A percentile compares a stretch with the other conserved stretches of the same genome.
phyloP scores from a whole-genome alignment of 2,888 invertebrate species.

The Leucozona laternaria region DNA sequence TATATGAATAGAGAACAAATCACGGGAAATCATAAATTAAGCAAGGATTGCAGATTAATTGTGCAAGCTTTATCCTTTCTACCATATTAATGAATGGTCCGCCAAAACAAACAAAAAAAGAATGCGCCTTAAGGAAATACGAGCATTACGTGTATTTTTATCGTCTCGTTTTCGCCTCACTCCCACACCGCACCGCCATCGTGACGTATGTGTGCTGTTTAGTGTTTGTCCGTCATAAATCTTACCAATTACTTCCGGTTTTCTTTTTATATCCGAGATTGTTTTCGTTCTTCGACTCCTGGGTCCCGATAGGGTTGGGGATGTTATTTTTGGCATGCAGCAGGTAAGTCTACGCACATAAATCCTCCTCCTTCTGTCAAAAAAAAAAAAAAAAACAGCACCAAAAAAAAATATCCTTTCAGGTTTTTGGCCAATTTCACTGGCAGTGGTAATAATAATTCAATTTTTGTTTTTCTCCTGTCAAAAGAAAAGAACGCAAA shows the following conservation, averaged over 20 bases:
- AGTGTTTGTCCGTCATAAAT: conserved; percentile 71
- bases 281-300: neutral
- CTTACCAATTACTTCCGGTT: conserved; percentile 72
- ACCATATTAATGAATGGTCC: neutral
- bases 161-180: conserved; percentile 66
- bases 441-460: conserved; percentile 64
- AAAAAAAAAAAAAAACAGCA: neutral
- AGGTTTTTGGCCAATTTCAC: conserved; percentile 14
- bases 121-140: neutral
- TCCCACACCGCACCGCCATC: too few species aligned
- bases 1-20: conserved; percentile 33
- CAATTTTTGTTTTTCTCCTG: conserved; percentile 69
- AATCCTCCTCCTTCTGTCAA: conserved; percentile 46
- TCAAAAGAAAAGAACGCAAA: conserved; percentile 35
- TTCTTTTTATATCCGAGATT: conserved; percentile 23
- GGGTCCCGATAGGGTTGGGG: neutral
- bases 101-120: neutral
- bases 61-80: conserved; percentile 9
- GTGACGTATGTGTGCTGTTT: conserved; percentile 65
- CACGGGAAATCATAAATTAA: conserved; percentile 63
- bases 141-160: conserved; percentile 65
- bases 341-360: conserved; percentile 67
- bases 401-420: neutral
- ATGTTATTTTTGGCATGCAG: conserved; percentile 62
- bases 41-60: conserved; percentile 63